A percentile compares a stretch with the other conserved stretches of the same genome.
Conservation (phyloP, 2,113 vertebrate species). For the Cynopterus brachyotis region DNA sequence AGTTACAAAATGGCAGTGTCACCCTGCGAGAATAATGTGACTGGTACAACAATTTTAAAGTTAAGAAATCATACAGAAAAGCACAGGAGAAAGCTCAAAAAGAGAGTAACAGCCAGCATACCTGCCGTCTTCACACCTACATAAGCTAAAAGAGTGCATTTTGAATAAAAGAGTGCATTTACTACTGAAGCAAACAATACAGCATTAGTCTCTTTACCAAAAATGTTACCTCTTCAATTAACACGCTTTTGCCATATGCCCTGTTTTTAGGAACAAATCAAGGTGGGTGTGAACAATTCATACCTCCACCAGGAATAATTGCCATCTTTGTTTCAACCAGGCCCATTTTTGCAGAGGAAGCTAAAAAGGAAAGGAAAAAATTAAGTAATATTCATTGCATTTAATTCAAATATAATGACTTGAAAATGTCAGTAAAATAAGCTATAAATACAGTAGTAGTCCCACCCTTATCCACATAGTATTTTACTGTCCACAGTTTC, state of each 20-base stretch:
- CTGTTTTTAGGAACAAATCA: background rate
- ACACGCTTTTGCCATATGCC: background rate
- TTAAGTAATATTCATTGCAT: background rate
- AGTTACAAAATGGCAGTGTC: background rate
- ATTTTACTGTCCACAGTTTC: background rate
- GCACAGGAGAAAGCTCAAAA: background rate
- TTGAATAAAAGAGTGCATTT: background rate
- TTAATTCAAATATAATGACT: background rate
- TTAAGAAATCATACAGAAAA: background rate
- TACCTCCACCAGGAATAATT: conserved; percentile 97
- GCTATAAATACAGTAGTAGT: background rate
- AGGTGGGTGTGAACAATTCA: conserved; percentile 49
- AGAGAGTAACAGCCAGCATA: background rate
- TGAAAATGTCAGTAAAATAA: background rate
- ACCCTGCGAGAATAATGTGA: background rate
- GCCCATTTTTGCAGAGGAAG: conserved; percentile 95
- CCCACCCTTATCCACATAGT: no score
- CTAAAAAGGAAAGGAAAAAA: conserved; percentile 82
- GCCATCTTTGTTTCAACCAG: conserved; percentile 96
- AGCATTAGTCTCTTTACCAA: background rate
- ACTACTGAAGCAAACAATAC: background rate
- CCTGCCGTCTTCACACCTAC: background rate
- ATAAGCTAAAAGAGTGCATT: background rate
- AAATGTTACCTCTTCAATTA: background rate
- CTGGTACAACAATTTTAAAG: background rate